These are phyloP conservation scores for Heteractis magnifica DNA, from an alignment of 92 coral and sea anemone species.

Conservation along the genomic window DNA sequence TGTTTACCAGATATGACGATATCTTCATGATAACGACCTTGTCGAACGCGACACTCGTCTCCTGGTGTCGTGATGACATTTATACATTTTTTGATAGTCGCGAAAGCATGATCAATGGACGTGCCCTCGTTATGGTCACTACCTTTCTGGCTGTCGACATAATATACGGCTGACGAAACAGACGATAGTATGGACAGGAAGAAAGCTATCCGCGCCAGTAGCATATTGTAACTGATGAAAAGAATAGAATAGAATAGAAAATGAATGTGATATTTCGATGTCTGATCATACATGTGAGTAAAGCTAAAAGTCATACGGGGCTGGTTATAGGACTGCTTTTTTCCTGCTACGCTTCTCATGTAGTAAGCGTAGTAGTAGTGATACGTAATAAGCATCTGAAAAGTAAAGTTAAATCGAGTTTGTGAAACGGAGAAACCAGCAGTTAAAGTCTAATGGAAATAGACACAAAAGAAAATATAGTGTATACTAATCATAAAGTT, in stretches of 20 bases:
- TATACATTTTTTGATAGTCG: slow-evolving; percentile 46
- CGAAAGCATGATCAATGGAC: slow-evolving; percentile 22
- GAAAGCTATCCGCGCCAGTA: background rate
- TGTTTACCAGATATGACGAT: slow-evolving; percentile 57
- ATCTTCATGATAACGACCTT: slow-evolving; percentile 65
- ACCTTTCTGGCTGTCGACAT: slow-evolving; percentile 30
- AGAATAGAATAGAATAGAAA: background rate
- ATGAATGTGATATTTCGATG: no score
- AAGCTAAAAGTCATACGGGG: no score
- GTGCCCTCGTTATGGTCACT: slow-evolving; percentile 30
- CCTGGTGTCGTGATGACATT: slow-evolving; percentile 38
- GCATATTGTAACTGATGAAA: background rate
- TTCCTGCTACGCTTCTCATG: no score
- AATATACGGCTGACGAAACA: slow-evolving; percentile 18
- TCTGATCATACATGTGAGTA: no score
- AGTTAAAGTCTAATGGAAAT: no score
- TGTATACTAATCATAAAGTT: no score
- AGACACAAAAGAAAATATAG: no score
- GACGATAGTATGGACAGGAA: background rate
- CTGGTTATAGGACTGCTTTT: no score
- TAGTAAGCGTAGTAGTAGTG: no score
- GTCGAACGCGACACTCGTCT: slow-evolving; percentile 62
- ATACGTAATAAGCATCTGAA: no score
- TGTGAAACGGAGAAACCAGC: no score
- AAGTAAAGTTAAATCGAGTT: no score